Conservation (phyloP, 2,797 vertebrate species). For the Meriones psammophilus region DNA sequence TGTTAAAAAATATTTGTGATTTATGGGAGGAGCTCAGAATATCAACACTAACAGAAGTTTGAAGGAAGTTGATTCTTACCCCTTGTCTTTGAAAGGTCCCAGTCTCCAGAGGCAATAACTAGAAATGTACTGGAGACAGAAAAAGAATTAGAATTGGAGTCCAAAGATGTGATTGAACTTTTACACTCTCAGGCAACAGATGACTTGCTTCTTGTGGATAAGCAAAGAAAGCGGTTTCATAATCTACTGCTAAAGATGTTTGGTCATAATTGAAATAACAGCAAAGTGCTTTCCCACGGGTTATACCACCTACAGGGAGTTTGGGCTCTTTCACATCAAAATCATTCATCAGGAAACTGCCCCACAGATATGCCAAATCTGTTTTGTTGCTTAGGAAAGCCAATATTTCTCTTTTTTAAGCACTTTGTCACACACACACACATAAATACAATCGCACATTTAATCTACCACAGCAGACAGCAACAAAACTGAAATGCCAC, state of each 20-base stretch:
- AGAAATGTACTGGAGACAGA: neutral
- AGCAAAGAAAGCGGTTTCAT: neutral
- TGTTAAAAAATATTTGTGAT: neutral
- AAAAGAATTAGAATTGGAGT: neutral
- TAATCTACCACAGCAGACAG: neutral
- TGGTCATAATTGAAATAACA: neutral
- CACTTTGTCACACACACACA: neutral
- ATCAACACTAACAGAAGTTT: neutral
- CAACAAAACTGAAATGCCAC: neutral
- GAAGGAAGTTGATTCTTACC: neutral
- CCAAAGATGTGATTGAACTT: neutral
- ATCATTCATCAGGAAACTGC: neutral
- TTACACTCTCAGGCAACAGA: neutral
- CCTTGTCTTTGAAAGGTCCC: neutral
- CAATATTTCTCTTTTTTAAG: constrained; percentile 18
- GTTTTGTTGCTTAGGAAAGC: neutral
- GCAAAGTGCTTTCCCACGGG: neutral
- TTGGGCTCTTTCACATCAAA: neutral
- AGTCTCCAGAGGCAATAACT: neutral
- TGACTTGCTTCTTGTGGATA: neutral
- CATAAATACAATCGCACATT: neutral
- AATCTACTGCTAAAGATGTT: neutral
- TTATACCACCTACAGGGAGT: neutral
- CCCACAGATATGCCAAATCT: neutral
- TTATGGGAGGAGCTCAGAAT: neutral